Conservation (phyloP, 2,113 vertebrate species). For the Vombatus ursinus region DNA sequence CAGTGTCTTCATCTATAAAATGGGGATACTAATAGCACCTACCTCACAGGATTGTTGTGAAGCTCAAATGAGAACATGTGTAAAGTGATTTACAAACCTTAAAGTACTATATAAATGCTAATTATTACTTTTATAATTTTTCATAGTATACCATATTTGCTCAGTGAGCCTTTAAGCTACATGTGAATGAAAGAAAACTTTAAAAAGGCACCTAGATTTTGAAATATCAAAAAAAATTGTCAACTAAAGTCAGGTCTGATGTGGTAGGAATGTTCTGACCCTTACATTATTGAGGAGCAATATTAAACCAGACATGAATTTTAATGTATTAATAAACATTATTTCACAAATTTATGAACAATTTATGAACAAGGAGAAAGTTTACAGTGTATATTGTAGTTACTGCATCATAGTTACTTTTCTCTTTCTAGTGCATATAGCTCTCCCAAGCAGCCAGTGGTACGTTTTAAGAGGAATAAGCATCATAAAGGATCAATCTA, state of each 20-base stretch:
- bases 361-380: neutral
- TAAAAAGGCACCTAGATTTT: neutral
- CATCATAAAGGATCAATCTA: slow-evolving; percentile 99
- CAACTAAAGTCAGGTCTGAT: neutral
- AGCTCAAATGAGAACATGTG: neutral
- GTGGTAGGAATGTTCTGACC: neutral
- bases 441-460: slow-evolving; percentile 88
- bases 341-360: slow-evolving; percentile 16
- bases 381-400: slow-evolving; percentile 29
- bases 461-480: slow-evolving; percentile 98
- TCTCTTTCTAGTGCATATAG: slow-evolving; percentile 82
- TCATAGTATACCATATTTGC: neutral
- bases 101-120: neutral
- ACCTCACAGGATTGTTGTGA: neutral
- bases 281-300: neutral
- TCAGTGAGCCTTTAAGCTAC: neutral
- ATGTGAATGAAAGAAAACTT: neutral
- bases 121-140: neutral
- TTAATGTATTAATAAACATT: neutral
- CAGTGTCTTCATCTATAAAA: neutral
- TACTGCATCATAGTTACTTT: neutral
- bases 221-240: neutral
- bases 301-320: neutral
- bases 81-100: too few species aligned
- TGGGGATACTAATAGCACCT: neutral